A percentile compares a stretch with the other conserved stretches of the same genome.
phyloP scores from a whole-genome alignment of 1,140 invertebrate genomes.

The Acromyrmex charruanus region DNA sequence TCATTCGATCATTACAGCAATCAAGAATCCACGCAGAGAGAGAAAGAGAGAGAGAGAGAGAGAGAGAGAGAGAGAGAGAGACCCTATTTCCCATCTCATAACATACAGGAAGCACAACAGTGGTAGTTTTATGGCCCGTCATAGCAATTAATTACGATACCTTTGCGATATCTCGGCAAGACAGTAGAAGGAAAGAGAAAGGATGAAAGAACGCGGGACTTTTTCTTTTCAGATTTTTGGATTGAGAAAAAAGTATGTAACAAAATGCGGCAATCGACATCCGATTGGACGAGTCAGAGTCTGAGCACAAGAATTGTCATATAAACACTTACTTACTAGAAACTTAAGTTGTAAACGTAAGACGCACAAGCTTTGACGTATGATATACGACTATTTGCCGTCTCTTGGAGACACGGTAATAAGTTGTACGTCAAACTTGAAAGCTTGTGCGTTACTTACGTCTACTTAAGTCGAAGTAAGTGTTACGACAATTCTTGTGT shows the following conservation, averaged over 20 bases:
- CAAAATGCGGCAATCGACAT: too few species aligned
- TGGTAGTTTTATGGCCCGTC: conserved; percentile 18
- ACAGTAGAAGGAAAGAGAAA: too few species aligned
- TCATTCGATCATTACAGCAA: conserved; percentile 31
- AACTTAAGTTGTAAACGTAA: too few species aligned
- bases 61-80: not conserved
- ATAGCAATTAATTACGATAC: not conserved
- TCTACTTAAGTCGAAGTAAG: too few species aligned
- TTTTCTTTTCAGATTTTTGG: not conserved
- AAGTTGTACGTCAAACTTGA: too few species aligned
- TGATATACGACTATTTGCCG: too few species aligned
- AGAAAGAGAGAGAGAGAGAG: not conserved
- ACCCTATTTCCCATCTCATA: conserved; percentile 44
- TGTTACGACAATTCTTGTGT: too few species aligned
- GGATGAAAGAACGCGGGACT: not conserved
- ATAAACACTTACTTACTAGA: too few species aligned
- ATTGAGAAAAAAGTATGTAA: not conserved
- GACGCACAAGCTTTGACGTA: too few species aligned
- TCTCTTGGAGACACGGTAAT: too few species aligned
- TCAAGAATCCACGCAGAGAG: not conserved
- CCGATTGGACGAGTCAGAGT: not conserved
- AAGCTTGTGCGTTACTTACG: too few species aligned
- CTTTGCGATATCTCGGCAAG: not conserved
- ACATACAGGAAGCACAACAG: not conserved
- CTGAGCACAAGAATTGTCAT: too few species aligned